These are phyloP conservation scores for Hyposoter dolosus DNA, from an alignment of 2,888 invertebrate genomes.

Conservation along the genomic window DNA sequence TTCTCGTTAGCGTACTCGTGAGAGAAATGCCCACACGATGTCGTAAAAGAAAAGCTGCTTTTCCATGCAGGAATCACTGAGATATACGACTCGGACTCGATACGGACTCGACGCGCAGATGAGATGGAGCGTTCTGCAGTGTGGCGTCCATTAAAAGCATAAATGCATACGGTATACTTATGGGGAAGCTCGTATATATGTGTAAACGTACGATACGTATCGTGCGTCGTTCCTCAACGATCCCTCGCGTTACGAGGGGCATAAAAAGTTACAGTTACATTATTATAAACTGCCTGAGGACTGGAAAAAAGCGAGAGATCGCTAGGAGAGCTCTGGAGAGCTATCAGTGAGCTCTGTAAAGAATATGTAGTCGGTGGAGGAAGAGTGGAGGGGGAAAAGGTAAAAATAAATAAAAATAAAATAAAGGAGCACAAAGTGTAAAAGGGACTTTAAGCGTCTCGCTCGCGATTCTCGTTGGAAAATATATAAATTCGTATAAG, in stretches of 20 bases:
- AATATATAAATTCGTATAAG: slow-evolving; percentile 63
- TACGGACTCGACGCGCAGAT: slow-evolving; percentile 47
- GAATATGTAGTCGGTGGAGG: background rate
- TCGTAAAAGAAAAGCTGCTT: slow-evolving; percentile 66
- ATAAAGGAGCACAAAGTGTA: slow-evolving; percentile 43
- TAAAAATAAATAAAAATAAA: slow-evolving; percentile 25
- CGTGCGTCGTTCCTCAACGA: slow-evolving; percentile 61
- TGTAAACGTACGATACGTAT: slow-evolving; percentile 20
- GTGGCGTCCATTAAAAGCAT: slow-evolving; percentile 29
- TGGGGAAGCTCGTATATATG: background rate
- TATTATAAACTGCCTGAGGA: slow-evolving; percentile 79
- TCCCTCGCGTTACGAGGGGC: slow-evolving; percentile 76
- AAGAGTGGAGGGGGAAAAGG: slow-evolving; percentile 18
- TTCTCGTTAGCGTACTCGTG: background rate
- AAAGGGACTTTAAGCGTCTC: slow-evolving; percentile 53
- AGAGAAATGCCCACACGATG: slow-evolving; percentile 7
- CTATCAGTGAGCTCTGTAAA: slow-evolving; percentile 20
- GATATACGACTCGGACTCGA: slow-evolving; percentile 71
- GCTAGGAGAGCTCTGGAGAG: slow-evolving; percentile 38
- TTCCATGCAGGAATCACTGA: slow-evolving; percentile 59
- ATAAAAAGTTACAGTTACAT: slow-evolving; percentile 83
- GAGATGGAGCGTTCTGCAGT: slow-evolving; percentile 56
- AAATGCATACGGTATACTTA: slow-evolving; percentile 13
- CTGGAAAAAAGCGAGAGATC: slow-evolving; percentile 59
- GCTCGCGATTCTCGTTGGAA: slow-evolving; percentile 56